These are phyloP conservation scores for Corythornis vintsioides DNA, from an alignment of 2,113 vertebrate species.

Conservation along the genomic window DNA sequence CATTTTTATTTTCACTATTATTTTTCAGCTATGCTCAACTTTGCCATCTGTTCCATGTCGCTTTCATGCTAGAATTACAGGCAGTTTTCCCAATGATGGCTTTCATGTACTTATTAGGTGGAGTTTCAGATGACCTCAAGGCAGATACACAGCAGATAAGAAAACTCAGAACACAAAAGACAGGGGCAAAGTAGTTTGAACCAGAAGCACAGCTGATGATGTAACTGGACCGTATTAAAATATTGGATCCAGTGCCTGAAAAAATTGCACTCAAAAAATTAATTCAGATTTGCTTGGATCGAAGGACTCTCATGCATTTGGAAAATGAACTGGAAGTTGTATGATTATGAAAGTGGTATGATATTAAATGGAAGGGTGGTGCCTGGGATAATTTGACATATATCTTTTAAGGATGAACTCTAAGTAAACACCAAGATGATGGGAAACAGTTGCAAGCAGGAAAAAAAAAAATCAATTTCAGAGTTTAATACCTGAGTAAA, in stretches of 20 bases:
- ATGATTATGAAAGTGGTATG: background rate
- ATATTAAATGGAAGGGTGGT: background rate
- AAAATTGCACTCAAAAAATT: background rate
- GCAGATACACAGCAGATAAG: conserved; percentile 45
- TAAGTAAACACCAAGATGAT: background rate
- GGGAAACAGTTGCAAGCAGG: background rate
- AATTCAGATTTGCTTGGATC: background rate
- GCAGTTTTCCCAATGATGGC: conserved; percentile 13
- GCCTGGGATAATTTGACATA: background rate
- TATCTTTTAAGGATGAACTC: background rate
- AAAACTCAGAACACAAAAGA: conserved; percentile 1
- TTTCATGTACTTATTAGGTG: background rate
- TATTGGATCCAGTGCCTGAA: conserved; percentile 15
- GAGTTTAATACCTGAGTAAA: background rate
- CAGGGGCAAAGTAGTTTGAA: background rate
- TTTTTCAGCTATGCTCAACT: background rate
- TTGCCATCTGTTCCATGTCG: background rate
- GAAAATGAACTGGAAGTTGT: background rate
- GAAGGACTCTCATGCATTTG: background rate
- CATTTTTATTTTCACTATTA: background rate
- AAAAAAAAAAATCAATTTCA: background rate
- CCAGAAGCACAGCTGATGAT: background rate
- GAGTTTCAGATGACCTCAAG: conserved; percentile 45
- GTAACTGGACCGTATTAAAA: conserved; percentile 40
- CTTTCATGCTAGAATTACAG: background rate